A percentile compares a stretch with the other conserved stretches of the same genome.
phyloP scores from a whole-genome alignment of 2,888 invertebrate genomes.

The Euclidia mi region DNA sequence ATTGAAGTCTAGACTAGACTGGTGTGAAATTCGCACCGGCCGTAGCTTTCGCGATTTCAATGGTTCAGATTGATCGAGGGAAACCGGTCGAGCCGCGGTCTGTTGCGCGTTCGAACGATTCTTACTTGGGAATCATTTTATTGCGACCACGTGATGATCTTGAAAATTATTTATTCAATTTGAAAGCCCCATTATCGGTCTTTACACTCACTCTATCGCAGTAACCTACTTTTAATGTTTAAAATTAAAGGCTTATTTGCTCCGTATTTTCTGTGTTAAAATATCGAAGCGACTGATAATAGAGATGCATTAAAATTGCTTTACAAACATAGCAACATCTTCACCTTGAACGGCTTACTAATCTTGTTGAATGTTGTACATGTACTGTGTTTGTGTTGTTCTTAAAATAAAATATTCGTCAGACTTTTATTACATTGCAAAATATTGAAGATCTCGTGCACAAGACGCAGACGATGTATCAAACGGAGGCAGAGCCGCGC shows the following conservation, averaged over 20 bases:
- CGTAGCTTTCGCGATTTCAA: conserved; percentile 84
- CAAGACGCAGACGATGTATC: conserved; percentile 43
- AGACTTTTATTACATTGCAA: conserved; percentile 1
- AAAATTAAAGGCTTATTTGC: not conserved
- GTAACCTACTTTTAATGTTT: conserved; percentile 31
- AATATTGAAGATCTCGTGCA: conserved; percentile 16
- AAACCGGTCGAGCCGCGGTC: conserved; percentile 76
- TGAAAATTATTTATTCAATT: conserved; percentile 24
- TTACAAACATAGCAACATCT: not conserved
- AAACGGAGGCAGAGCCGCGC: conserved; percentile 54
- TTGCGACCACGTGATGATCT: conserved; percentile 25
- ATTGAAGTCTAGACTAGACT: conserved; percentile 81
- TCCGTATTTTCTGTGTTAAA: too few species aligned
- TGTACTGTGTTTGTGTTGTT: not conserved
- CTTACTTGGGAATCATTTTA: conserved; percentile 56
- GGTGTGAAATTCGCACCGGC: conserved; percentile 88
- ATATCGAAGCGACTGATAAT: too few species aligned
- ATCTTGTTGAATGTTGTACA: not conserved
- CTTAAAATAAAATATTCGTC: conserved; percentile 1
- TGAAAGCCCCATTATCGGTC: conserved; percentile 30
- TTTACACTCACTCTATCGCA: conserved; percentile 37
- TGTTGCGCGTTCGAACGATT: conserved; percentile 47
- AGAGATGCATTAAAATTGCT: not conserved
- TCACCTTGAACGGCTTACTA: not conserved
- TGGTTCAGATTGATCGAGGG: conserved; percentile 78